phyloP scores from a whole-genome alignment of 1,140 invertebrate species.

The Aphelenchoides avenae region DNA sequence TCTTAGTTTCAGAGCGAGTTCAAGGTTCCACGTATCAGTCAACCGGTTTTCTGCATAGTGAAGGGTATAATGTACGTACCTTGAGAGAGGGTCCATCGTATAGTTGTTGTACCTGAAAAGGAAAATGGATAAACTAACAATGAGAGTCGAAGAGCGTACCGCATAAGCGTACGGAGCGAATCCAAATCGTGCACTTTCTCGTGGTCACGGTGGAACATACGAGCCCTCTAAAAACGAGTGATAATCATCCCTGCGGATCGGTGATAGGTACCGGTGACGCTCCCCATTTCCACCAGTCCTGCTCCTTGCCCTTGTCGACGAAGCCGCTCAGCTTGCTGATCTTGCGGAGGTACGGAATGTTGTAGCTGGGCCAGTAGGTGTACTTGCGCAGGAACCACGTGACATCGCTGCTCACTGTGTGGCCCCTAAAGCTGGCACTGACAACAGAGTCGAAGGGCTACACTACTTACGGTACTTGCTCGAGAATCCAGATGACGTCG shows the following conservation, averaged over 20 bases:
- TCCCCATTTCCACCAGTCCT: slow-evolving; percentile 70
- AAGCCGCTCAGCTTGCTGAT: slow-evolving; percentile 67
- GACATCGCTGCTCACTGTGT: slow-evolving; percentile 64
- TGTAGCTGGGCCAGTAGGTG: slow-evolving; percentile 75
- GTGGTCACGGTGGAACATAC: slow-evolving; percentile 68
- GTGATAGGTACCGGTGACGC: background rate
- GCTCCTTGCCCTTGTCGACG: slow-evolving; percentile 34
- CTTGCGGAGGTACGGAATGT: slow-evolving; percentile 72
- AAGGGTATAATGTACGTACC: too few species aligned
- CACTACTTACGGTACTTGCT: slow-evolving; percentile 71
- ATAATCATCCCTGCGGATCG: background rate
- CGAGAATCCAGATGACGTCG: slow-evolving; percentile 72
- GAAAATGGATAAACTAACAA: slow-evolving; percentile 1
- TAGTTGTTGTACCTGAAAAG: slow-evolving; percentile 21
- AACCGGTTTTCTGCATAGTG: too few species aligned
- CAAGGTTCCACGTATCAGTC: too few species aligned
- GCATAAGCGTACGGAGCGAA: slow-evolving; percentile 67
- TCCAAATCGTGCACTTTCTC: slow-evolving; percentile 64
- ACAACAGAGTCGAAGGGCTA: background rate
- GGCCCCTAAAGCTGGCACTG: slow-evolving; percentile 4
- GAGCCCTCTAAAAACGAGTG: slow-evolving; percentile 61
- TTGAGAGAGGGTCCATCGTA: too few species aligned
- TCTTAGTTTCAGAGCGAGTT: too few species aligned
- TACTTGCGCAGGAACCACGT: slow-evolving; percentile 68
- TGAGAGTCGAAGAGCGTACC: slow-evolving; percentile 66